phyloP scores from a whole-genome alignment of 2,888 invertebrate genomes.

The Tachina grossa region DNA sequence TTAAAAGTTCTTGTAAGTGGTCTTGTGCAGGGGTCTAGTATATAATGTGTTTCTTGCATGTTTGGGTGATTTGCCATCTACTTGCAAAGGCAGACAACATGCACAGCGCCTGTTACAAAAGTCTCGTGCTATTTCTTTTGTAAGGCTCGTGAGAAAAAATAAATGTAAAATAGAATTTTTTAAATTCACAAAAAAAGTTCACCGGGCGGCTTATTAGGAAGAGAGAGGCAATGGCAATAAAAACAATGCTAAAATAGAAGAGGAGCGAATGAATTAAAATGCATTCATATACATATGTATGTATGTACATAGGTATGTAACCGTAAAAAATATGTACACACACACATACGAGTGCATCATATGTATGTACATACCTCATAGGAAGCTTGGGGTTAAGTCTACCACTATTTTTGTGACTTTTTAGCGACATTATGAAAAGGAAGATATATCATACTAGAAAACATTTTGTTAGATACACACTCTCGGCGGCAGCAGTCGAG shows the following conservation, averaged over 20 bases:
- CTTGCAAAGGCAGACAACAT: not conserved
- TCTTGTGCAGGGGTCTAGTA: not conserved
- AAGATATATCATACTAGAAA: no score
- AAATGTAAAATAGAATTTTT: not conserved
- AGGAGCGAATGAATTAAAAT: not conserved
- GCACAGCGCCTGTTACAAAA: conserved; percentile 40
- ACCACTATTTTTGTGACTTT: no score
- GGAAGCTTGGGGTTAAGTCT: no score
- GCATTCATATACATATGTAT: not conserved
- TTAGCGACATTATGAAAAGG: no score
- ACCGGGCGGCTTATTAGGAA: conserved; percentile 49
- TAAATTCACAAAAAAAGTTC: conserved; percentile 30
- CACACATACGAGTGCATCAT: not conserved
- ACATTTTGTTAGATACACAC: no score
- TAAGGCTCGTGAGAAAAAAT: conserved; percentile 10
- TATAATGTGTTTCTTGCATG: not conserved
- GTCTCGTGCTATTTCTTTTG: conserved; percentile 59
- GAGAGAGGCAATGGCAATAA: conserved; percentile 16
- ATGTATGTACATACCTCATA: no score
- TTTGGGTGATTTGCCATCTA: not conserved
- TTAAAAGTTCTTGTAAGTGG: no score
- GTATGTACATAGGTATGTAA: not conserved
- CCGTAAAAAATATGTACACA: not conserved
- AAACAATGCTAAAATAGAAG: not conserved
- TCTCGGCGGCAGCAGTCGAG: no score